Evolutionary conservation across 2,113 vertebrate genomes (phyloP), one percentile per base, ranked within the genome.

Genomic region (Vanacampus margaritifer): DNA sequence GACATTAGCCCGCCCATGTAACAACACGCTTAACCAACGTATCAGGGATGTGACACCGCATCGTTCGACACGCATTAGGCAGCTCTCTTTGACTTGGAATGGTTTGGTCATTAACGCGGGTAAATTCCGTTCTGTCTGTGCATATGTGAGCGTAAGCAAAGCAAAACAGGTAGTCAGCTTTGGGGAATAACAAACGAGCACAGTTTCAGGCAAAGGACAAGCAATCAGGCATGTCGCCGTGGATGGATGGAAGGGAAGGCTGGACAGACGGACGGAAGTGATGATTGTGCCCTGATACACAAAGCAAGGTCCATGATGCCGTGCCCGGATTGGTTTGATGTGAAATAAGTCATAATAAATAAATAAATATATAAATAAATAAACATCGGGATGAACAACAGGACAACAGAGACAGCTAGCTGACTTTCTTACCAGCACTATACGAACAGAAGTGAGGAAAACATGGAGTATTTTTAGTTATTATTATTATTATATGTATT

Each of bases 171-270:
- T 26, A 24, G 11, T 26, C 23, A 24, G 12, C 5, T 54, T 13
- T 54, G 51, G 12, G 6, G 84, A 87, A 88, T 85, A 79, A 74
- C 73, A 81, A 85, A 68, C 11, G 74, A 19, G 17, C 56, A 19
- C 17, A 8, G 23, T 74, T 68, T 77, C 71, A 56, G 79, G 79
- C 69, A 56, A 65, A 16, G 3, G 79, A 39, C n/a, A 19, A 61
- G 21, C 36, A 61, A 39, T 61, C 39, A 62, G 63, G 72, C 66
- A 56, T 81, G 80, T 67, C 58, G 2, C 1, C 3, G 45, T 64
- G 68, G 46, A 73, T 37, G 71, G 32, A 58, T 61, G 19, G 21
- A 67, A 17, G 45, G 51, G 59, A 59, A 74, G 46, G 46, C 51
- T 59, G 11, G 24, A 54, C 46, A 46, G 58, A 61, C 23, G 11